These are phyloP conservation scores for Brenthis hecate DNA, from an alignment of 2,888 invertebrate genomes.

Conservation along the genomic window DNA sequence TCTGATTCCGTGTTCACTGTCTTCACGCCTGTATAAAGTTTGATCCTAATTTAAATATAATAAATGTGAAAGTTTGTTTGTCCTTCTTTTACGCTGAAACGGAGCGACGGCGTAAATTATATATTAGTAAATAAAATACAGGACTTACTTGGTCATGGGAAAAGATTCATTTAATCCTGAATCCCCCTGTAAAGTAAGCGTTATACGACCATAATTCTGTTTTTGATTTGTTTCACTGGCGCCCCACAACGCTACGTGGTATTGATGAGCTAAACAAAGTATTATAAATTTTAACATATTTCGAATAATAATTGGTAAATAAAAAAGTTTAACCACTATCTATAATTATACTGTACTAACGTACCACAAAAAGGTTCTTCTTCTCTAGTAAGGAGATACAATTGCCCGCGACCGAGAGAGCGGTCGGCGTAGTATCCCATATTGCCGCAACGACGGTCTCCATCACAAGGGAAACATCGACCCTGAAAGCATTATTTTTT, in stretches of 20 bases:
- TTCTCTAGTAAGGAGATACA: constrained; percentile 94
- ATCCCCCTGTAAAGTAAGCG: constrained; percentile 90
- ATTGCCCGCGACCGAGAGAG: constrained; percentile 90
- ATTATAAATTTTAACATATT: neutral
- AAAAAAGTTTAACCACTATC: neutral
- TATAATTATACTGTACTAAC: constrained; percentile 11
- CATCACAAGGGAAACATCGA: constrained; percentile 76
- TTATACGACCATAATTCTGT: constrained; percentile 90
- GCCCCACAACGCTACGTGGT: constrained; percentile 91
- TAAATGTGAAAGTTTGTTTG: too few relatives aligned
- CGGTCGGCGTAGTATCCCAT: constrained; percentile 97
- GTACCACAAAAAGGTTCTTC: constrained; percentile 95
- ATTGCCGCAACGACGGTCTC: constrained; percentile 88
- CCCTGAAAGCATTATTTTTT: constrained; percentile 55
- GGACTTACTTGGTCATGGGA: constrained; percentile 89
- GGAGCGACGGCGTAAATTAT: neutral
- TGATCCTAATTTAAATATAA: too few relatives aligned
- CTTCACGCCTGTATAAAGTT: constrained; percentile 86
- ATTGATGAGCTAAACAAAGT: constrained; percentile 88
- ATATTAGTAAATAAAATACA: neutral
- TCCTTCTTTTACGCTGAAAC: too few relatives aligned
- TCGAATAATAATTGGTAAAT: neutral
- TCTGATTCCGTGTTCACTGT: constrained; percentile 87
- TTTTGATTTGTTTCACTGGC: constrained; percentile 75
- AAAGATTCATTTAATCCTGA: constrained; percentile 94